Base-by-base conservation (phyloP, 2,113 vertebrate species). In the Xyrauchen texanus region DNA sequence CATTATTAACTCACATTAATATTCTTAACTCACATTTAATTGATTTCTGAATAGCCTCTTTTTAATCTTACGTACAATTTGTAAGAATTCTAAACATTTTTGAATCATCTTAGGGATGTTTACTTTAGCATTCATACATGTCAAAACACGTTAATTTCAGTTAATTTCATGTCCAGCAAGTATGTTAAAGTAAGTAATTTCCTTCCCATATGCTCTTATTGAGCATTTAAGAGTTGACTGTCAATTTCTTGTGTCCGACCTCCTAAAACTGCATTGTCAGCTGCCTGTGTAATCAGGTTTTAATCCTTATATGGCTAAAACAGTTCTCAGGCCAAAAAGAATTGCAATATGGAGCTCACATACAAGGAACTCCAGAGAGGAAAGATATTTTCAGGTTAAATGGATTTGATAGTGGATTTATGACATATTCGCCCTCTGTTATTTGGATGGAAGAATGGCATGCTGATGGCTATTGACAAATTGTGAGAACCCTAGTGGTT, bases 401-500 rank as follows among this genome's bases (percentile, higher is more conserved):
- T 72, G 51, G 34, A 47, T 76, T 55, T 67, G 58, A 34, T 62
- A 71, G 53, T 76, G 76, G 76, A 86, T 87, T 81, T 70, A 68
- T 55, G 68, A 78, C 72, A 70, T 83, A 78, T 88, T 85, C 81
- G 83, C 76, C 72, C 75, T 76, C 64, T 44, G 72, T 79, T 82
- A 58, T 76, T 83, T 81, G 78, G 66, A 77, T 60, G 44, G 74
- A 76, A 70, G 68, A 81, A 69, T 71, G 34, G 65, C 69, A 79
- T 79, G 16, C 47, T 85, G 87, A 89, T 87, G 83, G 60, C 65
- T 80, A 88, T 83, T 68, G 84, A 86, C 77, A 86, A 62, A 60
- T 63, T 15, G 4, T 11, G 53, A 78, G 52, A 88, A 78, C 65
- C n/a, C 64, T 71, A 67, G 82, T 67, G 79, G 81, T 88, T 86